These are phyloP conservation scores for Cottoperca gobio DNA, from an alignment of 2,797 vertebrate genomes.

Conservation along the genomic window DNA sequence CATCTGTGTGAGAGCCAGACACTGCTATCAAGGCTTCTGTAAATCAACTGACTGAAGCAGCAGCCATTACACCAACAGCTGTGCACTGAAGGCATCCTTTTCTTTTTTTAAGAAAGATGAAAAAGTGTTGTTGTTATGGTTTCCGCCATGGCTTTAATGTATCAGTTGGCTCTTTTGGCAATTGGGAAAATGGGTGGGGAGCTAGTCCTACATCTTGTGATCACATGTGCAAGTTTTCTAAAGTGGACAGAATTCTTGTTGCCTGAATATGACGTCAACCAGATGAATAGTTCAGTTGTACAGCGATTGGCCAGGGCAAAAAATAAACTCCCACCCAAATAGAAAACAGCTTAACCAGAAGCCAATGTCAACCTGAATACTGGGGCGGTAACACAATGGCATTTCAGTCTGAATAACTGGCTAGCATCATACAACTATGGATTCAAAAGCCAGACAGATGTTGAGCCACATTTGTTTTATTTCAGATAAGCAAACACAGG, in stretches of 20 bases:
- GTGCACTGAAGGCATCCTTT: conserved; percentile 42
- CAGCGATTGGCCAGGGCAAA: not conserved
- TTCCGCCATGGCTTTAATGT: conserved; percentile 47
- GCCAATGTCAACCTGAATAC: conserved; percentile 11
- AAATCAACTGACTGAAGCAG: conserved; percentile 61
- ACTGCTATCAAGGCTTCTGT: conserved; percentile 40
- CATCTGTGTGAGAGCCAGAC: conserved; percentile 46
- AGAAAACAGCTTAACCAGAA: conserved; percentile 24
- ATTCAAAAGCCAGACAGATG: conserved; percentile 56
- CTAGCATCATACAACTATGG: conserved; percentile 9
- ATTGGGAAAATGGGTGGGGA: conserved; percentile 29
- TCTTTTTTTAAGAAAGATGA: not conserved
- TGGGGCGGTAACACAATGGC: conserved; percentile 8
- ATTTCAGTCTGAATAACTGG: conserved; percentile 30
- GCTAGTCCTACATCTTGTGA: conserved; percentile 11
- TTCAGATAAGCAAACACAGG: conserved; percentile 50
- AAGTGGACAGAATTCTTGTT: conserved; percentile 9
- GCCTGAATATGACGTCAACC: conserved; percentile 1
- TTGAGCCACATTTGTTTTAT: conserved; percentile 46
- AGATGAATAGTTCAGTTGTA: not conserved
- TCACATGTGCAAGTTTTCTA: conserved; percentile 9
- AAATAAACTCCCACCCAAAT: conserved; percentile 6
- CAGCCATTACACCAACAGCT: conserved; percentile 56
- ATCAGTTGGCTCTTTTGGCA: conserved; percentile 40
- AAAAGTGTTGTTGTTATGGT: conserved; percentile 38